phyloP scores from a whole-genome alignment of 2,113 vertebrate species.

The Malurus melanocephalus region DNA sequence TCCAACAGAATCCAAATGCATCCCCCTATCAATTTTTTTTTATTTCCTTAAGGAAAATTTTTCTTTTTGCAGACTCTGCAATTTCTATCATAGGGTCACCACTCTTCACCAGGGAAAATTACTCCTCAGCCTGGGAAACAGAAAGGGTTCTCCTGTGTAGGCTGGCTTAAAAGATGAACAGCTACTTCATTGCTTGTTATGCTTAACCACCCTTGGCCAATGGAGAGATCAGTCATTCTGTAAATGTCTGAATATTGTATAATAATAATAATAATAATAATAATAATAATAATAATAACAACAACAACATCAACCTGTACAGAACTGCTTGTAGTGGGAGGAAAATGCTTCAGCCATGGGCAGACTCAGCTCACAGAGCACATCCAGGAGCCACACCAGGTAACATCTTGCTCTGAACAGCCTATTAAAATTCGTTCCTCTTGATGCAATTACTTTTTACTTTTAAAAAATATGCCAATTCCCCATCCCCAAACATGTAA shows the following conservation, averaged over 20 bases:
- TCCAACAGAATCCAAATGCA: neutral
- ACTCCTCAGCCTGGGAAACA: neutral
- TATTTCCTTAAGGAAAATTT: neutral
- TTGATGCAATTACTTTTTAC: neutral
- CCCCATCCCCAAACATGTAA: rapidly evolving
- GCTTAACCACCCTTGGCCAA: neutral
- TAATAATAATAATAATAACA: neutral
- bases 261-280: no score
- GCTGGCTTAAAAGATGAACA: neutral
- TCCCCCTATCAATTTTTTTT: neutral
- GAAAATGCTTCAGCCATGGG: neutral
- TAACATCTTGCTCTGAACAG: neutral
- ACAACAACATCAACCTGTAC: neutral
- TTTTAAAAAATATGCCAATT: neutral
- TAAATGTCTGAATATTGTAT: neutral
- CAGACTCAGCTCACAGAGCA: neutral
- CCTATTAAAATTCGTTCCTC: neutral
- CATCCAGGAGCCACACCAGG: neutral
- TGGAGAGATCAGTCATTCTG: neutral
- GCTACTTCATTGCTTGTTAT: neutral
- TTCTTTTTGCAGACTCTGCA: neutral
- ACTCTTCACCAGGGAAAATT: neutral
- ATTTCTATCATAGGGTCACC: neutral
- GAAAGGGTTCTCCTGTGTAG: neutral
- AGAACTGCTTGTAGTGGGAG: neutral